These are phyloP conservation scores for Sturnira hondurensis DNA, from an alignment of 2,113 vertebrate genomes.

Conservation along the genomic window DNA sequence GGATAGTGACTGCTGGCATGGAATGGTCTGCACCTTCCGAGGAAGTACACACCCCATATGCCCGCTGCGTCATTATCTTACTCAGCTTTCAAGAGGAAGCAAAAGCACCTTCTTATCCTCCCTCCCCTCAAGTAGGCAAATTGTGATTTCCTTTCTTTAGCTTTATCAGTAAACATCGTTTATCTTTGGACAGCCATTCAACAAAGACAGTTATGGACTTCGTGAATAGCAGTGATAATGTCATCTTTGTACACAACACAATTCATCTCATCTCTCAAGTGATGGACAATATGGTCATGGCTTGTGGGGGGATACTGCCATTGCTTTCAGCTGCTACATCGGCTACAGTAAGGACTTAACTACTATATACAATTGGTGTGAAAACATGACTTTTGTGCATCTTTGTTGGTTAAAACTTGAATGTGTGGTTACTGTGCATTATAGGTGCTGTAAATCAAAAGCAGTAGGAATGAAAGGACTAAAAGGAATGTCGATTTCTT, in stretches of 20 bases:
- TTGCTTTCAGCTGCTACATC: conserved; percentile 97
- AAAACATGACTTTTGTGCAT: neutral
- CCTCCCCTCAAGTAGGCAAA: conserved; percentile 42
- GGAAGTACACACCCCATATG: neutral
- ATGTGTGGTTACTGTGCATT: neutral
- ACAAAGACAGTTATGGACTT: conserved; percentile 98
- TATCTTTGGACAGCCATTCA: conserved; percentile 88
- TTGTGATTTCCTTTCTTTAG: conserved; percentile 53
- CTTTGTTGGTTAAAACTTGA: conserved; percentile 18
- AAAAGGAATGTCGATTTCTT: neutral
- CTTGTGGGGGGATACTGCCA: conserved; percentile 96
- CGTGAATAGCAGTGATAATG: conserved; percentile 97
- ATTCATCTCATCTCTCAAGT: conserved; percentile 98
- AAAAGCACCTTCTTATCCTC: conserved; percentile 1
- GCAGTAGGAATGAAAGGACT: neutral
- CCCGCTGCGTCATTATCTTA: neutral
- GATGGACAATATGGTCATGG: conserved; percentile 99
- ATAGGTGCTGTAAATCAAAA: neutral
- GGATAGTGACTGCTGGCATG: neutral
- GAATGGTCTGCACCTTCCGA: neutral
- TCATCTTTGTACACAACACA: conserved; percentile 98
- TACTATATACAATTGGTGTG: conserved; percentile 47
- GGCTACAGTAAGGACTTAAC: conserved; percentile 87
- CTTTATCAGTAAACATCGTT: conserved; percentile 67
- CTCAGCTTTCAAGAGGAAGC: conserved; percentile 48